A percentile compares a stretch with the other conserved stretches of the same genome.
These are phyloP conservation scores for Sinocyclocheilus grahami DNA, from an alignment of 2,113 vertebrate species.

Conservation along the genomic window DNA sequence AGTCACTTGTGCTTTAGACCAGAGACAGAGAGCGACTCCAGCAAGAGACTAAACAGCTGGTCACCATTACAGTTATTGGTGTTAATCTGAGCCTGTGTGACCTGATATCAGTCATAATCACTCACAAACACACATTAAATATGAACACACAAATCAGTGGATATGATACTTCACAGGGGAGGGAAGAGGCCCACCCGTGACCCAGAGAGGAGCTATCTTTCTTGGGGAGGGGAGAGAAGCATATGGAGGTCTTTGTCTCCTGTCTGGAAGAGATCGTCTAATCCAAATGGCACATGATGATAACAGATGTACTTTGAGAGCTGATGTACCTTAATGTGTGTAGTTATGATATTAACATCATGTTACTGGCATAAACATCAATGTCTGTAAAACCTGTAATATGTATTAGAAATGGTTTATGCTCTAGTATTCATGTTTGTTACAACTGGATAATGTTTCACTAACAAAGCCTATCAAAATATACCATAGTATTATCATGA, in stretches of 20 bases:
- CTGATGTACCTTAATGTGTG: background rate
- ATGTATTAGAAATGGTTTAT: background rate
- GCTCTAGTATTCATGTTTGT: slow-evolving; percentile 5
- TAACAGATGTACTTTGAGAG: slow-evolving; percentile 33
- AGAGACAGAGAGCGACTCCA: slow-evolving; percentile 73
- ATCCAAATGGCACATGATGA: background rate
- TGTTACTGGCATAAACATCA: background rate
- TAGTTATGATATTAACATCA: background rate
- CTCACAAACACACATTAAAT: slow-evolving; percentile 72
- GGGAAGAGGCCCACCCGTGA: background rate
- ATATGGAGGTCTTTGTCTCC: slow-evolving; percentile 14
- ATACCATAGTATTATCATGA: background rate
- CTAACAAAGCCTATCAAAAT: background rate
- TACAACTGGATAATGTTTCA: slow-evolving; percentile 2
- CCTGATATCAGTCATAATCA: slow-evolving; percentile 75
- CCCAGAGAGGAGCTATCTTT: slow-evolving; percentile 22
- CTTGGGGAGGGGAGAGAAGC: background rate
- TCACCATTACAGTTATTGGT: slow-evolving; percentile 77
- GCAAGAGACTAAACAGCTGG: slow-evolving; percentile 79
- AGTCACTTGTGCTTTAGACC: slow-evolving; percentile 64
- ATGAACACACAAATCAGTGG: slow-evolving; percentile 53
- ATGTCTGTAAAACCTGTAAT: background rate
- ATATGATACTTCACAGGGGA: slow-evolving; percentile 19
- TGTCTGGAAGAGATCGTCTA: slow-evolving; percentile 28
- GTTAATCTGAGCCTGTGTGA: slow-evolving; percentile 78